A percentile compares a stretch with the other conserved stretches of the same genome.
phyloP scores from a whole-genome alignment of 2,888 invertebrate genomes.

The Trichopoda pennipes region DNA sequence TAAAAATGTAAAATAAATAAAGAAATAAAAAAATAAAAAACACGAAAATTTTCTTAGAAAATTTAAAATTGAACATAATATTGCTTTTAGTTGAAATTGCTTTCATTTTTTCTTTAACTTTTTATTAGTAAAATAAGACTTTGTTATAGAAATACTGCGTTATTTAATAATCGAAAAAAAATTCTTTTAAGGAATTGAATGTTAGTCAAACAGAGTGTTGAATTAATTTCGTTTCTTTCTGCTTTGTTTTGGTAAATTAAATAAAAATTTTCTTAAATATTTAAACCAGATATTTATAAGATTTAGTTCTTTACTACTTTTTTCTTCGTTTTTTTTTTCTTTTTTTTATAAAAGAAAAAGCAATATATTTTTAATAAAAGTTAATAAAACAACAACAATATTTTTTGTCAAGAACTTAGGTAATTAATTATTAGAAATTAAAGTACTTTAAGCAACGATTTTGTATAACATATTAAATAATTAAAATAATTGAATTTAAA shows the following conservation, averaged over 20 bases:
- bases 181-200: neutral
- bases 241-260: neutral
- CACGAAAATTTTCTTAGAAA: slow-evolving; percentile 57
- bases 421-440: slow-evolving; percentile 47
- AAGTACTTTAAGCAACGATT: slow-evolving; percentile 61
- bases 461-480: slow-evolving; percentile 59
- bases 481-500: slow-evolving; percentile 34
- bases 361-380: slow-evolving; percentile 58
- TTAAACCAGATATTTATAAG: neutral
- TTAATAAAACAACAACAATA: slow-evolving; percentile 17
- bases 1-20: slow-evolving; percentile 25
- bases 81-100: slow-evolving; percentile 23
- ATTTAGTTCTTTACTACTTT: neutral
- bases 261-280: neutral
- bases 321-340: too few species aligned
- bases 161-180: neutral
- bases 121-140: neutral
- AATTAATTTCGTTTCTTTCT: neutral
- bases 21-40: neutral
- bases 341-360: slow-evolving; percentile 44
- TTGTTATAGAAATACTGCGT: neutral
- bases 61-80: slow-evolving; percentile 14
- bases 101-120: neutral
- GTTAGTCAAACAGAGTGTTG: neutral
- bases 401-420: slow-evolving; percentile 56